Percentiles rank a stretch among this genome's conserved stretches.
phyloP scores from a whole-genome alignment of 2,113 vertebrate genomes.

The Leiothrix lutea region DNA sequence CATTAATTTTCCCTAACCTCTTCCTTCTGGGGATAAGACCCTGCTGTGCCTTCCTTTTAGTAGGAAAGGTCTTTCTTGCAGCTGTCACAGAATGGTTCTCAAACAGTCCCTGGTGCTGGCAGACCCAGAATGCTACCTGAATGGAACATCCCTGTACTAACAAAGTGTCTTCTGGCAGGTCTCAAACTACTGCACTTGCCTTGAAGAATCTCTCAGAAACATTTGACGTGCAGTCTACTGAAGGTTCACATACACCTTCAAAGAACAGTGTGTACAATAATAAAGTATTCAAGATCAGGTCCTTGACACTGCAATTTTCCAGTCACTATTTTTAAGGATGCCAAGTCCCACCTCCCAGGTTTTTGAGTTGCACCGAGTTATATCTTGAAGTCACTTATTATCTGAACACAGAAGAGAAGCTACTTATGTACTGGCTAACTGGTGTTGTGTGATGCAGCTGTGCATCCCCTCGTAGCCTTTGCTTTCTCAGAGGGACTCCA shows the following conservation, averaged over 20 bases:
- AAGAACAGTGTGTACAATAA: neutral
- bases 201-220: neutral
- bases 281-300: neutral
- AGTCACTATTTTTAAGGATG: neutral
- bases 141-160: neutral
- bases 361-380: neutral
- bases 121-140: neutral
- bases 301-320: neutral
- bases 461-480: neutral
- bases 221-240: neutral
- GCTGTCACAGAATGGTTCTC: neutral
- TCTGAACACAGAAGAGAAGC: neutral
- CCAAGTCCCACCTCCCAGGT: neutral
- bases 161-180: neutral
- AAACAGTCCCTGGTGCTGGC: neutral
- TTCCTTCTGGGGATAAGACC: neutral
- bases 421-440: neutral
- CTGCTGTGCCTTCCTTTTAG: fast-evolving
- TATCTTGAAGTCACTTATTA: neutral
- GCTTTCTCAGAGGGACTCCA: neutral
- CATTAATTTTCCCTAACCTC: neutral
- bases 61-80: neutral
- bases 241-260: neutral
- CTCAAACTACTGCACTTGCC: neutral
- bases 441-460: neutral